phyloP scores from a whole-genome alignment of 2,888 invertebrate species.

The Luffia ferchaultella region DNA sequence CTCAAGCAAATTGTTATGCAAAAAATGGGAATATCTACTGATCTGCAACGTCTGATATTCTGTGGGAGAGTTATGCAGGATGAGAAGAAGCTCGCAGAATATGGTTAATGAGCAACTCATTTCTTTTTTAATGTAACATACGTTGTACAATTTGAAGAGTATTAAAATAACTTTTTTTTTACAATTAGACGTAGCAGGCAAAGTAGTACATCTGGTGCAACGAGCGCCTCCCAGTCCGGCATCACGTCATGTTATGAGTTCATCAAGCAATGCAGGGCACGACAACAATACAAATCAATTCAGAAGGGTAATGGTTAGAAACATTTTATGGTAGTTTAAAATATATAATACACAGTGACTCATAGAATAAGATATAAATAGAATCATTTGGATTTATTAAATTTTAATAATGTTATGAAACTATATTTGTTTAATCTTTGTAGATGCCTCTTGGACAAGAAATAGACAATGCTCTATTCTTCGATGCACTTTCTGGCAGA shows the following conservation, averaged over 20 bases:
- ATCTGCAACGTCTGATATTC: conserved; percentile 90
- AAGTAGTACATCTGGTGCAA: conserved; percentile 92
- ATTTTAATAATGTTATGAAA: background rate
- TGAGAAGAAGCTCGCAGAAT: conserved; percentile 84
- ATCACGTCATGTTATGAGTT: background rate
- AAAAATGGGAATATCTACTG: conserved; percentile 80
- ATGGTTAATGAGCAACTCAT: conserved; percentile 65
- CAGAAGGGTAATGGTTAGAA: background rate
- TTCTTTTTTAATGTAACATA: too few species aligned
- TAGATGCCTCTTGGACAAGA: background rate
- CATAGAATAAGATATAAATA: too few species aligned
- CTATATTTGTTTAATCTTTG: background rate
- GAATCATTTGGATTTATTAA: too few species aligned
- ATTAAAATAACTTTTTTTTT: background rate
- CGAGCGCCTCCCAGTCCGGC: conserved; percentile 74
- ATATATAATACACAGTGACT: too few species aligned
- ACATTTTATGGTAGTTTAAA: background rate
- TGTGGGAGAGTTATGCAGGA: conserved; percentile 94
- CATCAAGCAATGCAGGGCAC: background rate
- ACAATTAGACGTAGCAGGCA: conserved; percentile 82
- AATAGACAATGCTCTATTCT: background rate
- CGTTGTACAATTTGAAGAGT: background rate
- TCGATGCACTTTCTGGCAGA: background rate
- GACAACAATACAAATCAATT: background rate
- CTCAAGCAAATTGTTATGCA: conserved; percentile 83